Evolutionary conservation across 1,140 invertebrate species (phyloP).

Genomic region (Hyphantria cunea): DNA sequence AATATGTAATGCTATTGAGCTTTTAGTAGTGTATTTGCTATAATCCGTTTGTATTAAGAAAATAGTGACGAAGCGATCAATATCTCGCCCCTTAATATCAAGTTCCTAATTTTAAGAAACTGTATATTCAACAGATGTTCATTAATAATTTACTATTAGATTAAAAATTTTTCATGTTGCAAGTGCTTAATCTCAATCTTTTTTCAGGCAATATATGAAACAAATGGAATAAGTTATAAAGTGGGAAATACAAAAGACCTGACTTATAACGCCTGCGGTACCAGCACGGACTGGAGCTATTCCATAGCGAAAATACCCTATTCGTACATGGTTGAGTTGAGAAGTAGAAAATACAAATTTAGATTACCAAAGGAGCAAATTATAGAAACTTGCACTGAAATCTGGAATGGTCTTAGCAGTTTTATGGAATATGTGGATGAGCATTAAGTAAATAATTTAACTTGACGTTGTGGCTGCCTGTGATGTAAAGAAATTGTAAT

Average conservation of each 20-base stretch:
- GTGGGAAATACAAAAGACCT: conserved; percentile 72
- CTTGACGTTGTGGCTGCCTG: no score
- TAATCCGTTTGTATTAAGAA: no score
- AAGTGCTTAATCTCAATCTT: no score
- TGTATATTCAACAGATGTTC: no score
- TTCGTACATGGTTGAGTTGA: conserved; percentile 87
- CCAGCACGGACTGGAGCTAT: conserved; percentile 88
- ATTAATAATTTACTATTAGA: no score
- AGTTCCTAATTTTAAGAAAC: no score
- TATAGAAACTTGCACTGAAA: conserved; percentile 85
- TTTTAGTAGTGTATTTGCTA: no score
- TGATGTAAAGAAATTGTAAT: no score
- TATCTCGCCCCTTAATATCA: no score
- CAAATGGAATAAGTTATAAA: conserved; percentile 63
- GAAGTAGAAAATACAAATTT: conserved; percentile 85
- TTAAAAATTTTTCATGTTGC: no score
- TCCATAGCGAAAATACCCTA: conserved; percentile 84
- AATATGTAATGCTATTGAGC: no score
- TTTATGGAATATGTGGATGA: conserved; percentile 80
- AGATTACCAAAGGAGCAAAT: conserved; percentile 87
- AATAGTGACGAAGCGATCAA: no score
- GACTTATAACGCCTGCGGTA: conserved; percentile 83
- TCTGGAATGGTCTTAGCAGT: conserved; percentile 84
- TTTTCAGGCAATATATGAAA: conserved; percentile 68
- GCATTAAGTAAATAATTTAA: conserved; percentile 11